A percentile compares a stretch with the other conserved stretches of the same genome.
phyloP scores from a whole-genome alignment of 2,113 vertebrate genomes.

The Mormyrus lacerda region DNA sequence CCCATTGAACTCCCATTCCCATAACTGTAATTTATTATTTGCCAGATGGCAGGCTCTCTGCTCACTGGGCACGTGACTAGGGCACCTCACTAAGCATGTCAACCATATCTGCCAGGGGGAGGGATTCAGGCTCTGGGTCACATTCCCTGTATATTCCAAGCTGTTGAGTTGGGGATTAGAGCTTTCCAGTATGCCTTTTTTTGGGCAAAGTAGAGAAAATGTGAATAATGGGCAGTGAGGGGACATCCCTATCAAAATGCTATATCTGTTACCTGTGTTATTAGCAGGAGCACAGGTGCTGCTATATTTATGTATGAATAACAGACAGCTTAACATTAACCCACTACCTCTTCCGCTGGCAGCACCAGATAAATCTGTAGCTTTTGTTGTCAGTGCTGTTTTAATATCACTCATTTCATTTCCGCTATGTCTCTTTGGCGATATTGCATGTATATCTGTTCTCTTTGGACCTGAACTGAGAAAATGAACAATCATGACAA shows the following conservation, averaged over 20 bases:
- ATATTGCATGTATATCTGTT: neutral
- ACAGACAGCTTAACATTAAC: neutral
- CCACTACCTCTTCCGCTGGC: neutral
- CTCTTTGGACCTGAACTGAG: neutral
- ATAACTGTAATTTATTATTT: neutral
- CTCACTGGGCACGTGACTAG: neutral
- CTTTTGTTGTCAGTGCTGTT: neutral
- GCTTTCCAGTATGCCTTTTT: neutral
- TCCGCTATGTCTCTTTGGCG: neutral
- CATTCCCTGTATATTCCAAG: neutral
- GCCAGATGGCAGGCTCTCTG: neutral
- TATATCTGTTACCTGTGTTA: neutral
- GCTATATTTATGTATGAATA: neutral
- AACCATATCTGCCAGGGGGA: neutral
- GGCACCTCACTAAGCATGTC: neutral
- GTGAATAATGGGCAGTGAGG: neutral
- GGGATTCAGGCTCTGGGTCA: neutral
- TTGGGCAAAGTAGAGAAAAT: neutral
- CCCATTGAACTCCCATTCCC: neutral
- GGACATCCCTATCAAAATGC: neutral
- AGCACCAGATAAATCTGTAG: too few species aligned
- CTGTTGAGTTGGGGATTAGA: neutral
- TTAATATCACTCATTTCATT: neutral
- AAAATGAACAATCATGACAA: neutral
- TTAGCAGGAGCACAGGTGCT: neutral